A percentile compares a stretch with the other conserved stretches of the same genome.
These are phyloP conservation scores for Peromyscus melanophrys DNA, from an alignment of 2,797 vertebrate genomes.

Conservation along the genomic window DNA sequence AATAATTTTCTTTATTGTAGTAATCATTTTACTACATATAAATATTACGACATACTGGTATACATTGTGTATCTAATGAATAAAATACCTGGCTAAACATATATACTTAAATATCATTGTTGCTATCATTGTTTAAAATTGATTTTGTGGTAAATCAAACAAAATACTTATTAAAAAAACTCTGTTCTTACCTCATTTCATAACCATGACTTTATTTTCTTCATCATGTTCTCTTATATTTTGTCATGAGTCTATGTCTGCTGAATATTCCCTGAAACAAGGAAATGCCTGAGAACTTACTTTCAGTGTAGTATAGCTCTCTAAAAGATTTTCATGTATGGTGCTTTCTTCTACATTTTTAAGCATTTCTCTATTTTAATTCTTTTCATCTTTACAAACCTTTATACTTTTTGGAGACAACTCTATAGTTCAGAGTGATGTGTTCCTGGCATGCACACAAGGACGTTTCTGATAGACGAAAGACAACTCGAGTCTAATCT, in stretches of 20 bases:
- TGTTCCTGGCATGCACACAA: not conserved
- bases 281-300: not conserved
- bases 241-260: not conserved
- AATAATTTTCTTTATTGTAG: not conserved
- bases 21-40: not conserved
- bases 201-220: conserved; percentile 14
- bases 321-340: not conserved
- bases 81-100: not conserved
- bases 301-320: not conserved
- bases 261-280: conserved; percentile 27
- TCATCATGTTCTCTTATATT: not conserved
- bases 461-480: not conserved
- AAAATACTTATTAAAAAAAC: not conserved
- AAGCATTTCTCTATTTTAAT: conserved; percentile 5
- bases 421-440: not conserved
- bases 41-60: not conserved
- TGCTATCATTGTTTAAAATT: conserved; percentile 1
- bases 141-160: not conserved
- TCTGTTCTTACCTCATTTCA: not conserved
- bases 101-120: not conserved
- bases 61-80: not conserved
- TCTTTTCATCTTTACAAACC: not conserved
- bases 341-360: not conserved
- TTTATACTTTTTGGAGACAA: not conserved
- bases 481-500: not conserved